phyloP scores from a whole-genome alignment of 2,888 invertebrate species.

The Gymnocheta viridis region DNA sequence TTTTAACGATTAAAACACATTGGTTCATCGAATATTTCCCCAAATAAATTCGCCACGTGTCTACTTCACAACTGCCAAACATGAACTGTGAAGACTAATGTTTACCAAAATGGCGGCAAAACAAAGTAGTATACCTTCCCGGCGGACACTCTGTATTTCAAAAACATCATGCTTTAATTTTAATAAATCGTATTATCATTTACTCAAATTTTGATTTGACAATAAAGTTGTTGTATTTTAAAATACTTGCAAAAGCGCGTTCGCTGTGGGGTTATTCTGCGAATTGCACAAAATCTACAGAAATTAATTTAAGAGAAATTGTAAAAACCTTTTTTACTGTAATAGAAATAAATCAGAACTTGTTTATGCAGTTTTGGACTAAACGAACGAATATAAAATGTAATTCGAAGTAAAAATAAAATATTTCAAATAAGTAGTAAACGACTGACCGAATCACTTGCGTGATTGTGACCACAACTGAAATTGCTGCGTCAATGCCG shows the following conservation, averaged over 20 bases:
- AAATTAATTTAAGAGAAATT: conserved; percentile 9
- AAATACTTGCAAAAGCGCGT: neutral
- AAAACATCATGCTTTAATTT: neutral
- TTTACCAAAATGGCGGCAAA: no score
- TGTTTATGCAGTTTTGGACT: conserved; percentile 3
- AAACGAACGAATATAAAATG: conserved; percentile 11
- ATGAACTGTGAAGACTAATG: no score
- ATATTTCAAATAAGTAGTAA: conserved; percentile 27
- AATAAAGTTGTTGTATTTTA: neutral
- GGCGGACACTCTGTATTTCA: no score
- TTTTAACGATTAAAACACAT: no score
- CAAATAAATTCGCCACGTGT: no score
- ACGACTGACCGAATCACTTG: conserved; percentile 51
- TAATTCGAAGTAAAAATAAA: neutral
- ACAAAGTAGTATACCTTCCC: no score
- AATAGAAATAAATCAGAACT: conserved; percentile 32
- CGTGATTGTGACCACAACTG: conserved; percentile 55
- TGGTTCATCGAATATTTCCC: no score
- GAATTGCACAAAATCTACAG: conserved; percentile 4
- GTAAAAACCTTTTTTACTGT: conserved; percentile 13
- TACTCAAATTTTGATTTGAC: neutral
- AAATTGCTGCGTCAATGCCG: conserved; percentile 66
- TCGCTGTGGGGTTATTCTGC: neutral
- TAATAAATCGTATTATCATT: neutral
- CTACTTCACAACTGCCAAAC: no score